Conservation (phyloP, 2,113 vertebrate species). For the Ramphastos sulfuratus region DNA sequence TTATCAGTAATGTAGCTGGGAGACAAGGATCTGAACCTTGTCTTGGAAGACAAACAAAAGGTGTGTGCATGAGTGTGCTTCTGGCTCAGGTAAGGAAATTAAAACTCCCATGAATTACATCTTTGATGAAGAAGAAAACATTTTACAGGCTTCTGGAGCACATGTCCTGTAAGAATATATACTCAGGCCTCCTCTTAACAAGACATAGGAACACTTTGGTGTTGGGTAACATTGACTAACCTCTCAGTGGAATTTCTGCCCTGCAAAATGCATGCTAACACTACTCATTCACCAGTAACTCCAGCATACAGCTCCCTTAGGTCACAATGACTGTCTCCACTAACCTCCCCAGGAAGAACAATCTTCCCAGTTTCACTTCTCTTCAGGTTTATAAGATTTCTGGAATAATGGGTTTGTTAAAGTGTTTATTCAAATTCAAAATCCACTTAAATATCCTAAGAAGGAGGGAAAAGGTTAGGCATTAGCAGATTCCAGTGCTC, state of each 20-base stretch:
- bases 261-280: neutral
- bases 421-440: constrained; percentile 24
- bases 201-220: neutral
- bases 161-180: neutral
- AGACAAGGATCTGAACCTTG: neutral
- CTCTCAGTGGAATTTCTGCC: neutral
- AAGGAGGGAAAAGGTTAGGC: neutral
- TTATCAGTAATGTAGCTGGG: neutral
- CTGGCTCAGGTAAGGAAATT: neutral
- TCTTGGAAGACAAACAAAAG: neutral
- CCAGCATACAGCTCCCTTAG: neutral
- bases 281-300: neutral
- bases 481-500: constrained; percentile 3
- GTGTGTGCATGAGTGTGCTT: neutral
- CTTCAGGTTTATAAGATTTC: neutral
- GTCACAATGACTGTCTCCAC: neutral
- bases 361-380: neutral
- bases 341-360: neutral
- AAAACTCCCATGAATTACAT: neutral
- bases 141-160: neutral
- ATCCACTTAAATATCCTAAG: neutral
- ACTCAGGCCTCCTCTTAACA: neutral
- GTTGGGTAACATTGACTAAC: neutral
- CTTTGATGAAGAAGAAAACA: neutral
- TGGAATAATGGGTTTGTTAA: neutral